A percentile compares a stretch with the other conserved stretches of the same genome.
phyloP scores from a whole-genome alignment of 2,113 vertebrate species.

The Stigmatopora nigra region DNA sequence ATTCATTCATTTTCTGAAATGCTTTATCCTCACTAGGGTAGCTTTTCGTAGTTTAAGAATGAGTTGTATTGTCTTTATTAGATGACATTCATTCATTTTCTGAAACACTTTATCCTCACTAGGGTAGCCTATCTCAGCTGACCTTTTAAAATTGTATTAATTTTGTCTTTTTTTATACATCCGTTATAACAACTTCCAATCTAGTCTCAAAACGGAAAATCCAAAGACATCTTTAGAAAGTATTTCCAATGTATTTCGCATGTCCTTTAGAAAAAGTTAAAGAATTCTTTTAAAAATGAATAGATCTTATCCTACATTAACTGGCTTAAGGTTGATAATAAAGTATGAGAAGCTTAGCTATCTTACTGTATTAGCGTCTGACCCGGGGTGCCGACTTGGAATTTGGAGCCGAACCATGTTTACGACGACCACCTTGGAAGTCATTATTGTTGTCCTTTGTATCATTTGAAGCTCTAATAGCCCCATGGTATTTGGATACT shows the following conservation, averaged over 20 bases:
- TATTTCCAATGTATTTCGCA: not conserved
- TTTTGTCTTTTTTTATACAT: not conserved
- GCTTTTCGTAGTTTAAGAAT: too few species aligned
- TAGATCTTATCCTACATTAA: not conserved
- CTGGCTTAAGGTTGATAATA: not conserved
- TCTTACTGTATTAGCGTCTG: not conserved
- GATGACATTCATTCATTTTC: too few species aligned
- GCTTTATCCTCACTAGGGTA: too few species aligned
- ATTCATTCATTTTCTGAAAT: too few species aligned
- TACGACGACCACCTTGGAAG: not conserved
- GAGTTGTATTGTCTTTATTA: too few species aligned
- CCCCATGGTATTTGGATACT: not conserved
- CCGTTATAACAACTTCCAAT: not conserved
- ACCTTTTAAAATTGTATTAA: too few species aligned
- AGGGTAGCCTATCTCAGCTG: too few species aligned
- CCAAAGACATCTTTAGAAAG: not conserved
- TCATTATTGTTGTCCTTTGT: constrained; percentile 1
- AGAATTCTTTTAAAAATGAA: not conserved
- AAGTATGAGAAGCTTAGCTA: not conserved
- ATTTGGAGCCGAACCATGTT: not conserved
- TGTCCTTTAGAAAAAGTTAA: not conserved
- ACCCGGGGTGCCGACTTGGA: not conserved
- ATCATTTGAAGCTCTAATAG: not conserved
- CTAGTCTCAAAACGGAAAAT: not conserved
- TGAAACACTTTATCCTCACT: too few species aligned